Base-by-base conservation (phyloP, 2,797 vertebrate species). In the Enteromius fasciolatus region DNA sequence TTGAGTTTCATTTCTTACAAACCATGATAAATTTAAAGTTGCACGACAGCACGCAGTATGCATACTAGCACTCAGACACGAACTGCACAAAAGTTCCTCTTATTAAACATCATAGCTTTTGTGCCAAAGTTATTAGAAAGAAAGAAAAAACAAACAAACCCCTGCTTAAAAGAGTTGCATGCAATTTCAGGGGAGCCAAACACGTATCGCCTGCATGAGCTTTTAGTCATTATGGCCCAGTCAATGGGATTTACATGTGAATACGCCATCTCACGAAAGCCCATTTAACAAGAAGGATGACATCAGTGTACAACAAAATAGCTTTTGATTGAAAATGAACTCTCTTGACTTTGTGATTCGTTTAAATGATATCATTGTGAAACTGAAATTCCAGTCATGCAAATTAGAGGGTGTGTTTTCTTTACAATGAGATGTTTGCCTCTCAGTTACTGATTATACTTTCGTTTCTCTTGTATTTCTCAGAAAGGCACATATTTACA, bases 281-380 rank as follows among this genome's bases (percentile, higher is more conserved):
- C 36, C 33, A 18, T 25, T 41, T 25, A 76, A 25, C 36, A 59
- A 76, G 52, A 76, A 59, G 33, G 59, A 76, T 76, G 73, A 59
- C 54, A 76, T 76, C 54, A 76, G 8, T 9, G 1, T 57, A 36
- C 50, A 25, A 41, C 33, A 25, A 41, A 39, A 75, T 17, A 25
- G 4, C 10, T 67, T 67, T 67, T 39, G 18, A 67, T 18, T 67
- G 14, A 64, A 41, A 33, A 48, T n/a, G 39, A 78, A 78, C 6
- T 48, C 11, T 36, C 31, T 18, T 66, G 41, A n/a, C 61, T 28
- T 23, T 9, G 3, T n/a, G 18, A 31, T 50, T 50, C 18, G 7
- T 33, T 64, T 66, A 73, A 69, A 66, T 87, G 86, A 85, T 83
- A 83, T 87, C 86, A 85, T 87, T 81, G 68, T 83, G 86, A 85